These are phyloP conservation scores for Equus przewalskii DNA, from an alignment of 2,113 vertebrate species.

Conservation along the genomic window DNA sequence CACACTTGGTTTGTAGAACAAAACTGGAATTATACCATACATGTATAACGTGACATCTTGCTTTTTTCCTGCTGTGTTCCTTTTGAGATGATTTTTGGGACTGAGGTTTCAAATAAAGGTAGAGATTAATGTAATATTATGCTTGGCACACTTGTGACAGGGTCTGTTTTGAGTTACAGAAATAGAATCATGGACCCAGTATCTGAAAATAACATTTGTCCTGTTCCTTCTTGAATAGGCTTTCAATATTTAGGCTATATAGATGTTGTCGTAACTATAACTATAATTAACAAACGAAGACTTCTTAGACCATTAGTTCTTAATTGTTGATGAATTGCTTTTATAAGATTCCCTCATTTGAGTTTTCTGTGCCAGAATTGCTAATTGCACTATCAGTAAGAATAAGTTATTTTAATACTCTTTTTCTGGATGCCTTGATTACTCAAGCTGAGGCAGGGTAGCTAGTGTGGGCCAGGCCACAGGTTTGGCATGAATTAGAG, in stretches of 20 bases:
- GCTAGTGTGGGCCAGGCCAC: background rate
- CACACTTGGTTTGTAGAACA: background rate
- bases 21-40: background rate
- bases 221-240: conserved; percentile 12
- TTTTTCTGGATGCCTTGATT: background rate
- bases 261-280: background rate
- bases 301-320: conserved; percentile 6
- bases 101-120: background rate
- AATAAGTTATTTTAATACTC: background rate
- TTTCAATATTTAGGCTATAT: background rate
- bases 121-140: conserved; percentile 44
- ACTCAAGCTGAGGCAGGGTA: background rate
- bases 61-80: conserved; percentile 1
- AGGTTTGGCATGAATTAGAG: background rate
- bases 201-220: conserved; percentile 65
- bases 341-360: background rate
- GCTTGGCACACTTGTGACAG: conserved; percentile 24
- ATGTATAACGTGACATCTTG: background rate
- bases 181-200: conserved; percentile 33
- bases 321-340: conserved; percentile 62
- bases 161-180: conserved; percentile 70
- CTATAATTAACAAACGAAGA: background rate
- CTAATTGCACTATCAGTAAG: background rate
- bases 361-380: background rate
- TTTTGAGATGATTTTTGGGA: conserved; percentile 52